These are phyloP conservation scores for Sacculina carcini DNA, from an alignment of 2,888 invertebrate species.

Conservation along the genomic window DNA sequence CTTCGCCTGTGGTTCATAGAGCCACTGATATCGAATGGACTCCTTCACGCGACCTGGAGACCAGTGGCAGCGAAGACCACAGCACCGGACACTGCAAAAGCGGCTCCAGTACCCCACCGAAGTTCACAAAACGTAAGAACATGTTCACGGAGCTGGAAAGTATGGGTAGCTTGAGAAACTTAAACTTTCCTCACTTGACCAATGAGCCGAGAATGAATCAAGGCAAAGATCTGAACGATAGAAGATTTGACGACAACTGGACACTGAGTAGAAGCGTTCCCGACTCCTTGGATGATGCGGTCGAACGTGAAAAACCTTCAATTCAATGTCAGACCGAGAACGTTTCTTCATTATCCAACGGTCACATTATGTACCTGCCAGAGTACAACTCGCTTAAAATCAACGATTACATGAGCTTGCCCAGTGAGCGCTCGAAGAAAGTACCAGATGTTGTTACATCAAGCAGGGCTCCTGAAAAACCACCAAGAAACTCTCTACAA, in stretches of 20 bases:
- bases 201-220: neutral
- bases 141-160: conserved; percentile 13
- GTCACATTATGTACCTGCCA: conserved; percentile 46
- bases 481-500: neutral
- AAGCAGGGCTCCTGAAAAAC: neutral
- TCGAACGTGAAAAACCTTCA: conserved; percentile 16
- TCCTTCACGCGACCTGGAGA: conserved; percentile 58
- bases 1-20: conserved; percentile 14
- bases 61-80: conserved; percentile 27
- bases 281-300: conserved; percentile 39
- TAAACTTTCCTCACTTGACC: neutral
- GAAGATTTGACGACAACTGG: conserved; percentile 38
- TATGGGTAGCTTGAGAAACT: neutral
- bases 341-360: neutral
- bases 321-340: too few species aligned
- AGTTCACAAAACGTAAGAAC: conserved; percentile 15
- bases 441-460: neutral
- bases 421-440: neutral
- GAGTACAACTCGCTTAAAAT: conserved; percentile 20
- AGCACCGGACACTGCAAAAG: conserved; percentile 8
- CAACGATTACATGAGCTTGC: too few species aligned
- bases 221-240: neutral
- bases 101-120: conserved; percentile 14
- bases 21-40: conserved; percentile 33
- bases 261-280: conserved; percentile 52